These are phyloP conservation scores for Lepus townsendii DNA, from an alignment of 2,797 vertebrate genomes.

Conservation along the genomic window DNA sequence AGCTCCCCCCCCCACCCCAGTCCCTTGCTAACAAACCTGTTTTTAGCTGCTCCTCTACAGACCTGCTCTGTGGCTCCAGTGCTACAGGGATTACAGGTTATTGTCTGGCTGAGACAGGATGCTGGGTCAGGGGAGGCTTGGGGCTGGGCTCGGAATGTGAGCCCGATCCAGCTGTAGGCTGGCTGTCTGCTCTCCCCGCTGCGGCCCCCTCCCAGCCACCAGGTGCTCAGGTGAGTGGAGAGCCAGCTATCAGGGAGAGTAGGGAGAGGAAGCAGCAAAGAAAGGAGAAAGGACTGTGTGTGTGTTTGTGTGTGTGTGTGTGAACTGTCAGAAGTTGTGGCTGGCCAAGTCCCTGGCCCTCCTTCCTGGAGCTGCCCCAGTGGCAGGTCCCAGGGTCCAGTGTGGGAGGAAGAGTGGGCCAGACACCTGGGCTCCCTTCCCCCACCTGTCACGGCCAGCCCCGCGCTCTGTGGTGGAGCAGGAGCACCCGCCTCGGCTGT, in stretches of 20 bases:
- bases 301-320: neutral
- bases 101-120: slow-evolving; percentile 82
- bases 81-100: slow-evolving; percentile 73
- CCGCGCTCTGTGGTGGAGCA: neutral
- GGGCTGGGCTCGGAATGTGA: slow-evolving; percentile 62
- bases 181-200: neutral
- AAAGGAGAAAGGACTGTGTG: neutral
- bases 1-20: slow-evolving; percentile 1
- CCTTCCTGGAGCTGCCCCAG: neutral
- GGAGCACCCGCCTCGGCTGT: slow-evolving; percentile 44
- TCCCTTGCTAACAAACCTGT: slow-evolving; percentile 76
- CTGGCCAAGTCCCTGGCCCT: neutral
- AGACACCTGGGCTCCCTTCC: neutral
- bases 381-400: neutral
- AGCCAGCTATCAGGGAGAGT: neutral
- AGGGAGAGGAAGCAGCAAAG: neutral
- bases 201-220: neutral
- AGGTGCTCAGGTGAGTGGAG: slow-evolving; percentile 67
- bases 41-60: slow-evolving; percentile 55
- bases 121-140: slow-evolving; percentile 42
- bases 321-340: neutral
- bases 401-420: neutral
- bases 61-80: slow-evolving; percentile 39
- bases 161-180: slow-evolving; percentile 53
- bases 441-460: neutral